Conservation (phyloP, 1,140 invertebrate genomes). For the Marisa cornuarietis region DNA sequence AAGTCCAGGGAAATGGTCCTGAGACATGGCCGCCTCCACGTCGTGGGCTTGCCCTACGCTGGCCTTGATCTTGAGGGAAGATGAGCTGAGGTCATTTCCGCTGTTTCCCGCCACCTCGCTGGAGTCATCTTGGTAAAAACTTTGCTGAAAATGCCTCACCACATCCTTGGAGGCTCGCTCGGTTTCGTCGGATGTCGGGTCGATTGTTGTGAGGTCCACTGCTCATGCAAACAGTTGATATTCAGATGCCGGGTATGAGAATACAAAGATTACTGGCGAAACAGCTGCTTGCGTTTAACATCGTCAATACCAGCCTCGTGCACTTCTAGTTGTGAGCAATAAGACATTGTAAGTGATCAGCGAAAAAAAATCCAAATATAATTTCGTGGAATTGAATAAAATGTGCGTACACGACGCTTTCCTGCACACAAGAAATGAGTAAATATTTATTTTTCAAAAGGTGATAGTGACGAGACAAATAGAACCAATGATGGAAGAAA, state of each 20-base stretch:
- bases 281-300: too few relatives aligned
- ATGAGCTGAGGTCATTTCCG: conserved; percentile 8
- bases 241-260: not conserved
- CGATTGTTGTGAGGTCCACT: conserved; percentile 57
- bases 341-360: too few relatives aligned
- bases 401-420: too few relatives aligned
- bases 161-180: conserved; percentile 35
- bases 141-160: conserved; percentile 38
- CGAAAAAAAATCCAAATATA: too few relatives aligned
- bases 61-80: not conserved
- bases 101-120: not conserved
- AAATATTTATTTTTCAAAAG: too few relatives aligned
- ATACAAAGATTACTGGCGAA: not conserved
- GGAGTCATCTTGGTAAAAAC: conserved; percentile 24
- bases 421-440: too few relatives aligned
- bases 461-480: too few relatives aligned
- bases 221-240: conserved; percentile 1
- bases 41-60: not conserved
- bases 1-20: conserved; percentile 17
- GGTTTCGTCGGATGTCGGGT: conserved; percentile 45
- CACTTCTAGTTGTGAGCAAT: too few relatives aligned
- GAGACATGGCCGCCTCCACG: conserved; percentile 16
- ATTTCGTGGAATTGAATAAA: too few relatives aligned
- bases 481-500: too few relatives aligned
- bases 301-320: too few relatives aligned